Percentiles rank a stretch among this genome's conserved stretches.
phyloP scores from a whole-genome alignment of 2,888 invertebrate species.

The Salpingus planirostris region DNA sequence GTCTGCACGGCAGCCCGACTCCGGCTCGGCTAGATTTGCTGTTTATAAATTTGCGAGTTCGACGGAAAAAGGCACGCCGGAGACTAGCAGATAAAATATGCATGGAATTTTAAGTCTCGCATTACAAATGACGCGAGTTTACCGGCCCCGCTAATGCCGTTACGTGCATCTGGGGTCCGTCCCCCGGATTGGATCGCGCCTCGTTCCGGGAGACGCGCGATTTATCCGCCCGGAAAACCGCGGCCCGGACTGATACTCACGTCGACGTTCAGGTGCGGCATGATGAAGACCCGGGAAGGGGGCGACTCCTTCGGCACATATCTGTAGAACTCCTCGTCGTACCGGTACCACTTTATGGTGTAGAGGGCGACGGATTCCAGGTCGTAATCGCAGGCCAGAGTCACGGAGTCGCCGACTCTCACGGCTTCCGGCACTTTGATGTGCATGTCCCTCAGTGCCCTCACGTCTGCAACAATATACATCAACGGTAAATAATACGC shows the following conservation, averaged over 20 bases:
- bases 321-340: constrained; percentile 47
- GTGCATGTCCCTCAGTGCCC: constrained; percentile 35
- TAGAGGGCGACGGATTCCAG: constrained; percentile 46
- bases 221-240: too few species aligned
- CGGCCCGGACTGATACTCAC: too few species aligned
- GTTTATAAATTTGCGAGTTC: too few species aligned
- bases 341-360: constrained; percentile 49
- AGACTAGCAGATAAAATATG: too few species aligned
- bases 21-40: too few species aligned
- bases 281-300: constrained; percentile 43
- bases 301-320: constrained; percentile 48
- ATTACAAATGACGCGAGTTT: constrained; percentile 25
- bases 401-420: constrained; percentile 41
- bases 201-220: too few species aligned
- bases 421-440: constrained; percentile 44
- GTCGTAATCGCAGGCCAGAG: constrained; percentile 45
- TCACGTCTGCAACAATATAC: constrained; percentile 33
- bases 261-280: constrained; percentile 44
- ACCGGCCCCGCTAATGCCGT: constrained; percentile 20
- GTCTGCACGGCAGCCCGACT: too few species aligned
- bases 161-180: constrained; percentile 21
- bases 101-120: constrained; percentile 26
- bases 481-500: too few species aligned
- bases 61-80: too few species aligned
- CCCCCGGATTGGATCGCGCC: too few species aligned